Base-by-base conservation (phyloP, 2,113 vertebrate species). In the Corvus moneduloides region DNA sequence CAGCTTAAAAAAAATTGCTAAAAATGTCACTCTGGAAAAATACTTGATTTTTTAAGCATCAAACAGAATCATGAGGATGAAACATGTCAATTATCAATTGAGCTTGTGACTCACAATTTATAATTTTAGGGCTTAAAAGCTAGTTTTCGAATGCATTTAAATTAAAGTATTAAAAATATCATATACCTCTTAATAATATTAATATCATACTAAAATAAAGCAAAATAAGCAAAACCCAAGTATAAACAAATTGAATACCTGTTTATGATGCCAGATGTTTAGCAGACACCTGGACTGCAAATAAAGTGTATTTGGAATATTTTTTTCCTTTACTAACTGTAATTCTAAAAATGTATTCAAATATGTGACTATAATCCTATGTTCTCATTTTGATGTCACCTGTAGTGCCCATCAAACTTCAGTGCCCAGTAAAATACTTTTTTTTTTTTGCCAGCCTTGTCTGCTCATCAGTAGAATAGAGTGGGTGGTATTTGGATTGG, bases 171-270 rank as follows among this genome's bases (percentile, higher is more conserved):
- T 54, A 23, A 79, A 84, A 83, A n/a, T 44, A 3, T 10, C 8
- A 26, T 11, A 9, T 55, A 30, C 7, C 1, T 32, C 15, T 48
- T 43, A 62, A n/a, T 22, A 14, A 33, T 48, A 48, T 85, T 37
- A 26, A 13, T 51, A 6, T 28, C 7, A 2, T 27, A 67, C 16
- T 59, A 7, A 51, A 69, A 77, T 52, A 56, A 73, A 9, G 1
- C 5, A 21, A 37, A 32, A 22, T 6, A 43, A 73, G 54, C 13
- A 41, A 62, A 43, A 3, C 0, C 3, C 2, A 12, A 21, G 2
- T 44, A 23, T 21, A 16, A 66, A 44, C 3, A 30, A 67, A 54
- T 54, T 9, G n/a, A 67, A 58, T 39, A 71, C 1, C 13, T 82
- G 2, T 51, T 87, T 44, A 51, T 55, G 22, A 88, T 51, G 10